phyloP scores from a whole-genome alignment of 2,888 invertebrate genomes.

The Eilema caniola region DNA sequence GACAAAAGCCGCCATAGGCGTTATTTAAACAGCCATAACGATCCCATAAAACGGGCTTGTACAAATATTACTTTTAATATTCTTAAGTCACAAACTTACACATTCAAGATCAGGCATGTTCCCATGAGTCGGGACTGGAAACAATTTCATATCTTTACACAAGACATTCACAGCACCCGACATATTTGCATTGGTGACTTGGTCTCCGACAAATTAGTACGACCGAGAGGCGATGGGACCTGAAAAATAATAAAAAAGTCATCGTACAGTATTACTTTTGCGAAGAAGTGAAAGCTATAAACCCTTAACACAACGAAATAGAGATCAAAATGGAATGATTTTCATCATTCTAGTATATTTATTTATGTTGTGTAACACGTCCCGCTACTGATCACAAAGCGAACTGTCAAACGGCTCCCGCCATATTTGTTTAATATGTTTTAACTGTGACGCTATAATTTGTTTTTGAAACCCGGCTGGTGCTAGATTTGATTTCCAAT shows the following conservation, averaged over 20 bases:
- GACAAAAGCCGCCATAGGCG: slow-evolving; percentile 7
- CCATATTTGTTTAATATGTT: slow-evolving; percentile 77
- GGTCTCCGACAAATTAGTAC: slow-evolving; percentile 81
- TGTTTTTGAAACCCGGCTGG: slow-evolving; percentile 72
- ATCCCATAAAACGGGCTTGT: slow-evolving; percentile 33
- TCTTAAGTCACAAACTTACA: slow-evolving; percentile 39
- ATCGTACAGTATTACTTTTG: slow-evolving; percentile 40
- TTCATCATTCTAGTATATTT: slow-evolving; percentile 25
- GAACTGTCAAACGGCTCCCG: slow-evolving; percentile 73
- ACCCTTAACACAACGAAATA: slow-evolving; percentile 34
- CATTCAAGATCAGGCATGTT: slow-evolving; percentile 55
- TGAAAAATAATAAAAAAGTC: slow-evolving; percentile 72
- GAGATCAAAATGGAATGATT: slow-evolving; percentile 34
- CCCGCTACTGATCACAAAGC: slow-evolving; percentile 71
- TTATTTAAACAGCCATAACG: slow-evolving; percentile 18
- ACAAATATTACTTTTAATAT: slow-evolving; percentile 48
- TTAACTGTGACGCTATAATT: slow-evolving; percentile 65
- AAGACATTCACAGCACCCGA: slow-evolving; percentile 79
- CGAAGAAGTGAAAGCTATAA: slow-evolving; percentile 12
- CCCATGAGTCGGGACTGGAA: slow-evolving; percentile 78
- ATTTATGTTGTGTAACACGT: slow-evolving; percentile 50
- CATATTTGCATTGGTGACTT: slow-evolving; percentile 84
- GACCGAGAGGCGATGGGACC: slow-evolving; percentile 58
- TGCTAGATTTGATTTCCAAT: slow-evolving; percentile 65
- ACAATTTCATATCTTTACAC: slow-evolving; percentile 85